Percentiles rank a stretch among this genome's conserved stretches.
These are phyloP conservation scores for Eudemis profundana DNA, from an alignment of 2,888 invertebrate genomes.

Conservation along the genomic window DNA sequence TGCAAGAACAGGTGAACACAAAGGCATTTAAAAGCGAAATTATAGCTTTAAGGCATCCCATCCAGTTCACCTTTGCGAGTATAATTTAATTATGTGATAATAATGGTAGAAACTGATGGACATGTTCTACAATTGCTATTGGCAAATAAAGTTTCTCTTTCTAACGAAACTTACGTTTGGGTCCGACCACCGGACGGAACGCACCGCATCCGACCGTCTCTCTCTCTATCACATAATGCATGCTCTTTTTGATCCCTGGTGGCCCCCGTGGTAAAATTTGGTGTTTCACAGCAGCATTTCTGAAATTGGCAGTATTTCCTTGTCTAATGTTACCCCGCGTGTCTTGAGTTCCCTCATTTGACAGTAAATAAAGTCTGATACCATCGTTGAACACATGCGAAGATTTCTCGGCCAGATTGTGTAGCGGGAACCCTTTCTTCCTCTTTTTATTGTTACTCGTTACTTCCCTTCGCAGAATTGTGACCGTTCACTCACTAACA, in stretches of 20 bases:
- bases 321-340: too few relatives aligned
- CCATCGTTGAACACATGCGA: neutral
- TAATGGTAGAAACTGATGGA: neutral
- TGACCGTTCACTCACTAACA: too few relatives aligned
- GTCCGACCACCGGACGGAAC: too few relatives aligned
- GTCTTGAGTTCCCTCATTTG: too few relatives aligned
- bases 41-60: conserved; percentile 25
- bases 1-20: conserved; percentile 4
- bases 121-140: neutral
- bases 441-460: neutral
- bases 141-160: neutral
- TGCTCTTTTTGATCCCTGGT: too few relatives aligned
- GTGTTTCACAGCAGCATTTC: too few relatives aligned
- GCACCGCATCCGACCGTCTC: too few relatives aligned
- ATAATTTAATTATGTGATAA: neutral
- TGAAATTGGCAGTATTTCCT: too few relatives aligned
- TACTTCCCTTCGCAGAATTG: neutral
- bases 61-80: conserved; percentile 21
- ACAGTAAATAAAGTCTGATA: too few relatives aligned
- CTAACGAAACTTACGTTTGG: too few relatives aligned
- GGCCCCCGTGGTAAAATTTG: too few relatives aligned
- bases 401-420: neutral
- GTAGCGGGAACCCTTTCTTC: neutral
- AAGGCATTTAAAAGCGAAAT: conserved; percentile 10
- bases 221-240: too few relatives aligned